Evolutionary conservation across 2,888 invertebrate genomes (phyloP), one percentile per base, ranked within the genome.

Genomic region (Metalampra italica): DNA sequence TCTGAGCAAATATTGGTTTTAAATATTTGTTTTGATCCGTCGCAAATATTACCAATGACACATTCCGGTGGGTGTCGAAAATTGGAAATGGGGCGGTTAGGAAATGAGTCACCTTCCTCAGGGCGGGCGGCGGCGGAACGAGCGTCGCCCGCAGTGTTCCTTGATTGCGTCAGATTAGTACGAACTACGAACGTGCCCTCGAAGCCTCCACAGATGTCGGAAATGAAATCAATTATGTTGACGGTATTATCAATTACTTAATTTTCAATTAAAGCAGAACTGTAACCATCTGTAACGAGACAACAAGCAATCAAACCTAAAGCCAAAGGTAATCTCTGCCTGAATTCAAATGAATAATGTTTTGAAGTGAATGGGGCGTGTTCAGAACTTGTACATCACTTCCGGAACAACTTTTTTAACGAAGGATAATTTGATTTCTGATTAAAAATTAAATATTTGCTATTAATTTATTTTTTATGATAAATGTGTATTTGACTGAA

Each of bases 101-200:
- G 66, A 68, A 66, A 65, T 69, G 53, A 64, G 54, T 47, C 54
- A 49, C 53, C 53, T 60, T 63, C 57, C 61, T 57, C 53, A 52
- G 54, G 53, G 53, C 53, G 55, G 52, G 51, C 55, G 55, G 49
- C 43, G 53, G 47, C 53, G 52, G 51, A 30, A 7, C 34, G 34
- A 34, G 3, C 34, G 34, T 4, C 34, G 34, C 5, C 22, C 2
- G 46, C 44, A 41, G 34, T n/a, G 9, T 5, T 14, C 22, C 43
- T 46, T 47, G 62, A 64, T 66, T 61, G 52, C 58, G 50, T 54
- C 56, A 61, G 62, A 66, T 67, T 65, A 64, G 58, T 59, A 44
- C 51, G 43, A 54, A 57, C 58, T 59, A 44, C 51, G 43, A 54
- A 57, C 58, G 50, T 53, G 47, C 49, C 49, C 48, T 43, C 37